Evolutionary conservation across 1,140 invertebrate genomes (phyloP), one percentile per base, ranked within the genome.

Genomic region (Penaeus indicus): DNA sequence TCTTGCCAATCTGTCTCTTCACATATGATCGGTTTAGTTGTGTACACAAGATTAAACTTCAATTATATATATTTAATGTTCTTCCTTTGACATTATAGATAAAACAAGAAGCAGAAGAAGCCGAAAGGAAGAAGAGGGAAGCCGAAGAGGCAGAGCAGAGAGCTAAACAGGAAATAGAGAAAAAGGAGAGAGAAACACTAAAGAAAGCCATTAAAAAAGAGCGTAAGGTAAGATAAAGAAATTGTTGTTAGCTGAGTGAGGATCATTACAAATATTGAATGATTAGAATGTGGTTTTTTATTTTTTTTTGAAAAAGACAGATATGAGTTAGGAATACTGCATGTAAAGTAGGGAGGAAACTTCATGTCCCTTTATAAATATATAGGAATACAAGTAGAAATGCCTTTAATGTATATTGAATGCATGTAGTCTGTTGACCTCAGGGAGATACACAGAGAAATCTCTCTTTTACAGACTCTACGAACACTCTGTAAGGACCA

Each of bases 131-230:
- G 83, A 96, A 97, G 90, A 97, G 96, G 92, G 97, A 98, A 91
- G 96, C 96, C 89, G 95, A 95, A 27, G 97, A 98, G 90, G 95
- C 95, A 21, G 96, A 95, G 78, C 96, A 96, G 92, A 95, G 95
- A 92, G 97, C 96, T 3, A 94, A 95, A 91, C 94, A 96, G 81
- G 97, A 98, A 88, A 95, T 95, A 60, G 94, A 96, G 4, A 96
- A 98, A 90, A 97, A 97, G 90, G 97, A 99, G 92, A 95, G 97
- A 86, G 97, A 98, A 92, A 94, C 95, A 18, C 93, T 96, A 54
- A 97, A 97, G 92, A 96, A 96, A 92, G 95, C 95, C 7, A 92
- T 99, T 18, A 96, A 97, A 87, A 97, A 97, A 92, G 96, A 99
- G 93, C 94, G 96, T 8, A 99, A 99, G 85, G 89, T 90, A 67